phyloP scores from a whole-genome alignment of 2,888 invertebrate genomes.

The Trissoscelio sp. region DNA sequence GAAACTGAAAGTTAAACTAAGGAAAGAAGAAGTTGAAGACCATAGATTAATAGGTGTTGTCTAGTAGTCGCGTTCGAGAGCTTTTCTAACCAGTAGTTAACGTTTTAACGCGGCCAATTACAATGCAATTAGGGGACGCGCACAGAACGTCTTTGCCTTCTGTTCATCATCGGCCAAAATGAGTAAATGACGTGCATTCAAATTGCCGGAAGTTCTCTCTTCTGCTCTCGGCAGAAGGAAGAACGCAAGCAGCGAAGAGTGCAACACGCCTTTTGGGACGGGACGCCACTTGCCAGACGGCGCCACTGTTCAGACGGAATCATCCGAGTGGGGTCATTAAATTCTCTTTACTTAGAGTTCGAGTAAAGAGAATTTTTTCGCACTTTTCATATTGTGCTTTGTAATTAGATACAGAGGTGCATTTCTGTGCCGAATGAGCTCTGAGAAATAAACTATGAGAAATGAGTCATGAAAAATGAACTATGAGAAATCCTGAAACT shows the following conservation, averaged over 20 bases:
- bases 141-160: constrained; percentile 63
- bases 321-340: constrained; percentile 59
- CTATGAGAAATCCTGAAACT: too few relatives aligned
- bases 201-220: constrained; percentile 55
- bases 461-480: too few relatives aligned
- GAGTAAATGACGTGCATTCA: constrained; percentile 62
- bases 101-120: constrained; percentile 76
- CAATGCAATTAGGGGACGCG: constrained; percentile 74
- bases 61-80: too few relatives aligned
- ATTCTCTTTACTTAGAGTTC: constrained; percentile 67
- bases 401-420: constrained; percentile 28
- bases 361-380: constrained; percentile 23
- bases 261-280: constrained; percentile 21
- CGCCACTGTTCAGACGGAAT: constrained; percentile 5
- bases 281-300: constrained; percentile 5
- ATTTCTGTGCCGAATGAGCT: constrained; percentile 18
- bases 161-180: constrained; percentile 58
- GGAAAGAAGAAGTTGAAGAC: too few relatives aligned
- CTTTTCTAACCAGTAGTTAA: constrained; percentile 71
- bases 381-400: constrained; percentile 40
- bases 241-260: neutral
- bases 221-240: constrained; percentile 37
- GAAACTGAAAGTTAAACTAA: too few relatives aligned
- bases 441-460: too few relatives aligned
- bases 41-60: too few relatives aligned